Conservation (phyloP, 2,888 invertebrate genomes). For the Pristionchus exspectatus region DNA sequence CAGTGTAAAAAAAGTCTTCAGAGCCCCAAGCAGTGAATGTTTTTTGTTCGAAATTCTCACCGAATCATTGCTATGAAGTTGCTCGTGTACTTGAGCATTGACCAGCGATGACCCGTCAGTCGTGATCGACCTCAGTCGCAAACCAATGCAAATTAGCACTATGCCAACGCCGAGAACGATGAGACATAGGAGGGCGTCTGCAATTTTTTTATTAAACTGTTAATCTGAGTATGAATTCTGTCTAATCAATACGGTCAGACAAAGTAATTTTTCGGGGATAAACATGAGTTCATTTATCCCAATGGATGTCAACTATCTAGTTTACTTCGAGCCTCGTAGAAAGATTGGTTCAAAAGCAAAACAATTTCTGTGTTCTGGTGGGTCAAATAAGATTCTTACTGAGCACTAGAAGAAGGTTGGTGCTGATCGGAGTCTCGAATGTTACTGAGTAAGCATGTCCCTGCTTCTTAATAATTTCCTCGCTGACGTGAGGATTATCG, state of each 20-base stretch:
- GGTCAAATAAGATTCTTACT: not conserved
- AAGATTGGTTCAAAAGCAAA: too few species aligned
- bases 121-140: not conserved
- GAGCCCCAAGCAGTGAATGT: too few species aligned
- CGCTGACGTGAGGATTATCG: not conserved
- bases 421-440: not conserved
- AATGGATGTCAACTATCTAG: too few species aligned
- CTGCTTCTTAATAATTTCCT: not conserved
- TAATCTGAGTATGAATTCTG: too few species aligned
- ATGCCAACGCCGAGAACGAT: not conserved
- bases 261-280: too few species aligned
- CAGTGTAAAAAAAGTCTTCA: too few species aligned
- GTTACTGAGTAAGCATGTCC: not conserved
- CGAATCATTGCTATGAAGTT: not conserved
- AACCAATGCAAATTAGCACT: not conserved
- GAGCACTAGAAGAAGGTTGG: not conserved
- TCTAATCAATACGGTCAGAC: too few species aligned
- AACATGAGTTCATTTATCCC: too few species aligned
- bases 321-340: too few species aligned
- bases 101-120: not conserved
- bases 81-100: not conserved
- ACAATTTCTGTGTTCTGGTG: not conserved
- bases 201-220: too few species aligned
- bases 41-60: not conserved
- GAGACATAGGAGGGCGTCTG: not conserved